phyloP scores from a whole-genome alignment of 2,888 invertebrate species.

The Scaptomyza caliginosa region DNA sequence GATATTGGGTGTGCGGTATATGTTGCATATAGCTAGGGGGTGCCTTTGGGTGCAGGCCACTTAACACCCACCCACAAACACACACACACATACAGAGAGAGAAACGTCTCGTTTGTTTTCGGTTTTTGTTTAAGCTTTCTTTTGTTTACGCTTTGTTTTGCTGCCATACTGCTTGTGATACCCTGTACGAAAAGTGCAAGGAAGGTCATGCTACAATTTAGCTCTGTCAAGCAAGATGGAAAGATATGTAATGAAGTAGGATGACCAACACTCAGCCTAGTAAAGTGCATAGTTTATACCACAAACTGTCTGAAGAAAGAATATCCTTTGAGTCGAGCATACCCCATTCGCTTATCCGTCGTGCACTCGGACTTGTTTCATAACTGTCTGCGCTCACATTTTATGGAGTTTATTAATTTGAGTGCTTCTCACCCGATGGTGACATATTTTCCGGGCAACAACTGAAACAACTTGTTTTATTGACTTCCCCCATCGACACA shows the following conservation, averaged over 20 bases:
- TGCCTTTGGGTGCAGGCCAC: conserved; percentile 61
- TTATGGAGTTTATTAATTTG: conserved; percentile 83
- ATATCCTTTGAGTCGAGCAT: neutral
- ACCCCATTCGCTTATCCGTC: neutral
- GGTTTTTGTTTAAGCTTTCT: conserved; percentile 21
- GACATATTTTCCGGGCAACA: conserved; percentile 57
- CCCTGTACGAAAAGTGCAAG: conserved; percentile 7
- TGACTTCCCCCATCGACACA: conserved; percentile 47
- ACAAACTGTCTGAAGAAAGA: too few relatives aligned
- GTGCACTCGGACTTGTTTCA: conserved; percentile 49
- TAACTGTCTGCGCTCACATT: conserved; percentile 79
- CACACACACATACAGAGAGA: conserved; percentile 2
- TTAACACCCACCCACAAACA: conserved; percentile 51
- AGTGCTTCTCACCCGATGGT: conserved; percentile 74
- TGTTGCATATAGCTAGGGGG: neutral
- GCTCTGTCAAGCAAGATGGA: neutral
- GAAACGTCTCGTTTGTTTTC: conserved; percentile 23
- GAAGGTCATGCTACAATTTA: too few relatives aligned
- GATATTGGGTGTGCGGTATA: conserved; percentile 3
- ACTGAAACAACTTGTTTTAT: conserved; percentile 68
- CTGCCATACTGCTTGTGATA: conserved; percentile 14
- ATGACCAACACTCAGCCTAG: too few relatives aligned
- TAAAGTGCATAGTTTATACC: too few relatives aligned
- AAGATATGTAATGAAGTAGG: too few relatives aligned
- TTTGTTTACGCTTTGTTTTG: conserved; percentile 16